Base-by-base conservation (phyloP, 1,140 invertebrate genomes). In the Nymphalis io region DNA sequence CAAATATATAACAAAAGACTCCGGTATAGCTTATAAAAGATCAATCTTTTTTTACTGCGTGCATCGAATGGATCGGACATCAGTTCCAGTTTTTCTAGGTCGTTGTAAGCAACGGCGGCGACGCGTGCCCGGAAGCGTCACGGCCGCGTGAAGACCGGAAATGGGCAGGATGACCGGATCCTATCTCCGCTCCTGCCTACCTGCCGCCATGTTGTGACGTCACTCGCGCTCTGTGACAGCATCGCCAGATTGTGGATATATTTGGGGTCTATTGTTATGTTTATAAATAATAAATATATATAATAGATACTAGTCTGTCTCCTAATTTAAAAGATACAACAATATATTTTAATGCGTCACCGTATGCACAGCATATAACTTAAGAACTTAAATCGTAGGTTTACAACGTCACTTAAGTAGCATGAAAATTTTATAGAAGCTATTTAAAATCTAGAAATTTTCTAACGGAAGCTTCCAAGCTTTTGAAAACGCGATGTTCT, bases 101-200 rank as follows among this genome's bases (percentile, higher is more conserved):
- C 80, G 39, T 53, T 58, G 80, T 65, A 55, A 74, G 76, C 82
- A 78, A 75, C 87, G 82, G 77, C 84, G 82, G 83, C 87, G 89
- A 90, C 86, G 87, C 84, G 83, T 84, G 88, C 71, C 88, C 89
- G 89, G 89, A 91, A 89, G 88, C 88, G 89, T 90, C 89, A 91
- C 86, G 87, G 87, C 87, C 88, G 89, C 88, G 86, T 91, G 89
- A 91, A 91, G 89, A 91, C 89, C 88, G 89, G 89, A 90, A 91
- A 91, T 91, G 89, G 89, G 78, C 88, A 91, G 88, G 87, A 90
- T 91, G 89, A 91, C 89, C 89, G 89, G 88, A 91, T 90, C 88
- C 89, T 91, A 91, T 91, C 89, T 90, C 88, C 85, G 87, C 86
- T 87, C 76, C 81, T 81, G 79, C 81, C 87, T 88, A 83, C 84